Evolutionary conservation across 1,140 invertebrate species (phyloP), one percentile per base, ranked within the genome.

Genomic region (Eriosoma lanigerum): DNA sequence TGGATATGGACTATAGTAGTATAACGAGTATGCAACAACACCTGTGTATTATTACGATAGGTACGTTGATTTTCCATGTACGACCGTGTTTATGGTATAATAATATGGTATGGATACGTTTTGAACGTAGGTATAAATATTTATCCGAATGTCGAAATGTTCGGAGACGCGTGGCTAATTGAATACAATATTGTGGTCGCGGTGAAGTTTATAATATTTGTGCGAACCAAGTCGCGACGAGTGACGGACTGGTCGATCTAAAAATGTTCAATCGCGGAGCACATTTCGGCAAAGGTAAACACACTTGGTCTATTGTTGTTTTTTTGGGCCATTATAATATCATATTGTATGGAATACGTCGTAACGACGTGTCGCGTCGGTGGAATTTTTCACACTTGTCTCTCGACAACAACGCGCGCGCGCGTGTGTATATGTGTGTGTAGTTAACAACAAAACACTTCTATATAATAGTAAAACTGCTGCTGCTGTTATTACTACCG

Each of bases 311-410:
- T 38, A 38, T 38, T 38, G 32, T 38, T 38, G 32, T 38, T 38
- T 4, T 38, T 3, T 38, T 38, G 32, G 8, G 32, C 8, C 8
- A 38, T 38, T 38, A 38, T 38, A n/a, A 8, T 38, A 38, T 38
- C 3, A 8, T 38, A 38, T 38, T 38, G 32, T 38, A 38, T 38
- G 32, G 32, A 38, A 38, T 38, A 38, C 32, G 8, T 38, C 32
- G 32, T 38, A 32, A 32, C 29, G 19, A 19, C 32, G 3, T 29
- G 9, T 19, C 2, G 3, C 58, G 32, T 64, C 32, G 19, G 32
- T 10, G 29, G 60, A 62, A 38, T 64, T 64, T 10, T 38, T 64
- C 29, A 64, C 62, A 64, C 62, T 38, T 64, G 62, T 64, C 32
- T 64, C 32, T 38, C 19, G 19, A 38, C 62, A 29, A 64, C 62